Conservation (phyloP, 2,888 invertebrate species). For the Entomobrya multifasciata region DNA sequence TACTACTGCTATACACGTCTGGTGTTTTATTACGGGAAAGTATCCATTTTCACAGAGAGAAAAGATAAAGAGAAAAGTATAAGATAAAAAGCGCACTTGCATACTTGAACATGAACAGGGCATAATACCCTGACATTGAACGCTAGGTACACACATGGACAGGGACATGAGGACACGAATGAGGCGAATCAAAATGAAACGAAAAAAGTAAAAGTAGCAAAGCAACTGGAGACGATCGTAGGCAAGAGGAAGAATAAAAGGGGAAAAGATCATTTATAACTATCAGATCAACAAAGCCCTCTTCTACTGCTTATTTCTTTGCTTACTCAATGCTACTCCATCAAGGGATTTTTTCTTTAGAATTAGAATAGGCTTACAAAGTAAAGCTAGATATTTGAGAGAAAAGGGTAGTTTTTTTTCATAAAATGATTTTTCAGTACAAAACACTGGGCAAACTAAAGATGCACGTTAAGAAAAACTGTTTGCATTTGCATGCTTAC, state of each 20-base stretch:
- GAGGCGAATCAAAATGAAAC: constrained; percentile 31
- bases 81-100: too few species aligned
- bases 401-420: constrained; percentile 32
- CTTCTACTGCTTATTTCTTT: too few species aligned
- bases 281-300: constrained; percentile 70
- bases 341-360: constrained; percentile 10
- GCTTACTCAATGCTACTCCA: constrained; percentile 40
- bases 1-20: too few species aligned
- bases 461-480: neutral
- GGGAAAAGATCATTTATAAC: constrained; percentile 74
- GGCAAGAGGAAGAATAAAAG: constrained; percentile 51
- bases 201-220: neutral
- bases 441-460: neutral
- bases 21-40: too few species aligned
- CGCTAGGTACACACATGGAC: neutral
- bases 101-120: neutral
- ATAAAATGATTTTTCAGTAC: constrained; percentile 37
- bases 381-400: neutral
- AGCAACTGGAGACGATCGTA: constrained; percentile 15
- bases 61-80: too few species aligned
- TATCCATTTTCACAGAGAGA: constrained; percentile 40
- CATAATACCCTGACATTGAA: neutral
- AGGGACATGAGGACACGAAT: constrained; percentile 1
- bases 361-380: neutral
- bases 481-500: constrained; percentile 1